Evolutionary conservation across 2,113 vertebrate genomes (phyloP).

Genomic region (Nannobrachium achirus): DNA sequence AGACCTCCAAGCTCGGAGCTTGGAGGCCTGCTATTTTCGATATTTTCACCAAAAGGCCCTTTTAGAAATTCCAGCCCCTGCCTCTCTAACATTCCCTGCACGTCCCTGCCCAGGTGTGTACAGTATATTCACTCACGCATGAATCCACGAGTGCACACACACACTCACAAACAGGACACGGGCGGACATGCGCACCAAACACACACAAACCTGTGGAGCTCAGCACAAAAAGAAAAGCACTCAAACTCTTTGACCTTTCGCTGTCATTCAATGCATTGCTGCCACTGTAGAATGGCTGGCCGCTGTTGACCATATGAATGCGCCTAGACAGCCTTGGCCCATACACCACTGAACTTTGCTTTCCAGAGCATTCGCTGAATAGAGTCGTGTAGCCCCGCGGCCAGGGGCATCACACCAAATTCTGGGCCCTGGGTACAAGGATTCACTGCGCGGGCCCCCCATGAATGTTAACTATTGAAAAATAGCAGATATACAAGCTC

Average conservation of each 20-base stretch:
- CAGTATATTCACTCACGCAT: neutral
- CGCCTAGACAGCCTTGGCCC: constrained; percentile 41
- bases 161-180: constrained; percentile 14
- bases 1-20: too few species aligned
- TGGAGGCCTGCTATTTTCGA: too few species aligned
- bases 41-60: too few species aligned
- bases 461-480: too few species aligned
- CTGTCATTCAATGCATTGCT: constrained; percentile 38
- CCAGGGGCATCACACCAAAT: too few species aligned
- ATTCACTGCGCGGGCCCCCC: too few species aligned
- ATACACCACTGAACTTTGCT: constrained; percentile 37
- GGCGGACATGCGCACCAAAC: constrained; percentile 21
- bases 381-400: constrained; percentile 26
- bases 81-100: too few species aligned
- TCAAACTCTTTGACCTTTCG: constrained; percentile 17
- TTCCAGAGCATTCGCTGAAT: constrained; percentile 42
- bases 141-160: constrained; percentile 3
- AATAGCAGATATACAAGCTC: too few species aligned
- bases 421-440: too few species aligned
- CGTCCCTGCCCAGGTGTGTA: too few species aligned
- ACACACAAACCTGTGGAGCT: constrained; percentile 32
- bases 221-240: constrained; percentile 29
- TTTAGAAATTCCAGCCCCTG: too few species aligned
- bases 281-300: constrained; percentile 36
- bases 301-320: constrained; percentile 19